These are phyloP conservation scores for Syrmaticus mikado DNA, from an alignment of 2,113 vertebrate species.

Conservation along the genomic window DNA sequence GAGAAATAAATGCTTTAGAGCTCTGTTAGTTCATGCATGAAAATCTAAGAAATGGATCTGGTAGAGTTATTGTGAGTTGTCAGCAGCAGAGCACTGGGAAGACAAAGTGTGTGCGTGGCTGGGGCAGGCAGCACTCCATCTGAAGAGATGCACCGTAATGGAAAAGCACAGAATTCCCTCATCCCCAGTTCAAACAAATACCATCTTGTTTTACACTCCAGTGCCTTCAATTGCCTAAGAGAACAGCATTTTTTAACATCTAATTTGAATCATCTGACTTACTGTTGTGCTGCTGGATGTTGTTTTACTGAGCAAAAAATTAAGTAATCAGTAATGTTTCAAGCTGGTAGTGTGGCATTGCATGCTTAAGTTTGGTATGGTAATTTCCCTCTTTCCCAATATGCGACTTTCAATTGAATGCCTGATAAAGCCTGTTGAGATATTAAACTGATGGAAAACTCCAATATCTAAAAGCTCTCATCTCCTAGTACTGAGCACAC, in stretches of 20 bases:
- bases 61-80: not conserved
- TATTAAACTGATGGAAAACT: not conserved
- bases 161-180: not conserved
- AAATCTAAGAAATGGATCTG: not conserved
- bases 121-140: not conserved
- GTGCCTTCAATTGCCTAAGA: not conserved
- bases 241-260: conserved; percentile 16
- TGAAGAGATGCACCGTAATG: not conserved
- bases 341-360: not conserved
- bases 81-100: not conserved
- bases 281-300: not conserved
- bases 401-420: not conserved
- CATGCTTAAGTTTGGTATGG: not conserved
- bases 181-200: not conserved
- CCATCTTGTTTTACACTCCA: not conserved
- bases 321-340: not conserved
- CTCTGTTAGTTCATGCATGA: not conserved
- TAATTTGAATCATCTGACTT: conserved; percentile 12
- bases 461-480: not conserved
- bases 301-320: conserved; percentile 15
- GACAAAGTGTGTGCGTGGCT: not conserved
- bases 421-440: not conserved
- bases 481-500: not conserved
- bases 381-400: not conserved
- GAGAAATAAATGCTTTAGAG: not conserved